Percentiles rank a stretch among this genome's conserved stretches.
Evolutionary conservation across 2,113 vertebrate species (phyloP).

Genomic region (Thryonomys swinderianus): DNA sequence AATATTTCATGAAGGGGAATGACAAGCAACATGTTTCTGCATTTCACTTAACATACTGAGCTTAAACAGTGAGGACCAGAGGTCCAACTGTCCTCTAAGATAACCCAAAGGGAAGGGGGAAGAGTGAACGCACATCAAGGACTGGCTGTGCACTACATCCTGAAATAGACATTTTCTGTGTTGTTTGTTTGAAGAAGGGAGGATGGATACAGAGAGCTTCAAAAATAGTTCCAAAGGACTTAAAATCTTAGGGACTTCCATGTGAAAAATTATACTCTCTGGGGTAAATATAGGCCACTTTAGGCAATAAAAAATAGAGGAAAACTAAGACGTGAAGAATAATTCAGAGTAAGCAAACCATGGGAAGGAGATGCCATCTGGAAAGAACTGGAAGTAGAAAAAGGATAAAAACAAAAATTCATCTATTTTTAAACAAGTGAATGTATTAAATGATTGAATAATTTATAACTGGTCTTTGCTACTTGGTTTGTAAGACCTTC

Average conservation of each 20-base stretch:
- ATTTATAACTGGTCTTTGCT: not conserved
- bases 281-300: not conserved
- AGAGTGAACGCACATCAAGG: not conserved
- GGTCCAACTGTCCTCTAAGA: not conserved
- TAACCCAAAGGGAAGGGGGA: not conserved
- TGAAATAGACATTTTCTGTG: not conserved
- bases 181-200: not conserved
- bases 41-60: slow-evolving; percentile 18
- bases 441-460: not conserved
- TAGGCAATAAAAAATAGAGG: not conserved
- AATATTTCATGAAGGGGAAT: slow-evolving; percentile 36
- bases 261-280: not conserved
- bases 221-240: not conserved
- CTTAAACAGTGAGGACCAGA: not conserved
- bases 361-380: not conserved
- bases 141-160: not conserved
- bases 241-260: not conserved
- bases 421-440: slow-evolving; percentile 1
- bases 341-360: not conserved
- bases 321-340: not conserved
- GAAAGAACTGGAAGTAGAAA: not conserved
- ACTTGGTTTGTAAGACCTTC: not conserved
- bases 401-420: not conserved
- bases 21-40: slow-evolving; percentile 46
- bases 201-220: not conserved